Base-by-base conservation (phyloP, 2,888 invertebrate species). In the Ornithoptera priamus region DNA sequence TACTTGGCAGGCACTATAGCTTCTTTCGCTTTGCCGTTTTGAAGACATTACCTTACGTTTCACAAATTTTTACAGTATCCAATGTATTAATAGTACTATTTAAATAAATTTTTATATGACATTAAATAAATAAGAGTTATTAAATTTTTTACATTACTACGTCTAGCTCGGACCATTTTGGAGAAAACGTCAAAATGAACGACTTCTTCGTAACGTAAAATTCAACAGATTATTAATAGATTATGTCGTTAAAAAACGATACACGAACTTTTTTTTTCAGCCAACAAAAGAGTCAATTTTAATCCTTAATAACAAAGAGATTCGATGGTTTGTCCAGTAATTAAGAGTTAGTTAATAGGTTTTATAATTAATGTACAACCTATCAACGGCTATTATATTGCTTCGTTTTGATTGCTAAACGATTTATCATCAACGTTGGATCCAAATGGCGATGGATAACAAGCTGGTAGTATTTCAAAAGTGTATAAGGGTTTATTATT, bases 401-500 rank as follows among this genome's bases (percentile, higher is more conserved):
- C 42, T 58, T 22, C 30, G 65, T 63, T 67, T 65, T 76, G 78
- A 78, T 77, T 74, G 76, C 75, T 71, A 68, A 62, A 72, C 72
- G 67, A 75, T 79, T 75, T 76, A 79, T 77, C 74, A 75, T 75
- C 66, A 70, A 73, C 74, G 74, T 72, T 75, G 70, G 72, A 77
- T 78, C 80, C 80, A 81, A 81, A 80, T 80, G 79, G 75, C 78
- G 74, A 74, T 46, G 15, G 76, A 75, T 83, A 85, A 85, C 83
- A 78, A 81, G 75, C 70, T 76, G 70, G 78, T 78, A 79, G 83
- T 88, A 85, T 80, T 81, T 85, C 81, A 84, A 75, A 81, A 83
- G 84, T 78, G 77, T 74, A 79, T 85, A 88, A 88, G 79, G 78
- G 75, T 80, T 85, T 89, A 88, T 87, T 87, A 87, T 86, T 86